phyloP scores from a whole-genome alignment of 2,113 vertebrate genomes.

The Hyperopisus bebe region DNA sequence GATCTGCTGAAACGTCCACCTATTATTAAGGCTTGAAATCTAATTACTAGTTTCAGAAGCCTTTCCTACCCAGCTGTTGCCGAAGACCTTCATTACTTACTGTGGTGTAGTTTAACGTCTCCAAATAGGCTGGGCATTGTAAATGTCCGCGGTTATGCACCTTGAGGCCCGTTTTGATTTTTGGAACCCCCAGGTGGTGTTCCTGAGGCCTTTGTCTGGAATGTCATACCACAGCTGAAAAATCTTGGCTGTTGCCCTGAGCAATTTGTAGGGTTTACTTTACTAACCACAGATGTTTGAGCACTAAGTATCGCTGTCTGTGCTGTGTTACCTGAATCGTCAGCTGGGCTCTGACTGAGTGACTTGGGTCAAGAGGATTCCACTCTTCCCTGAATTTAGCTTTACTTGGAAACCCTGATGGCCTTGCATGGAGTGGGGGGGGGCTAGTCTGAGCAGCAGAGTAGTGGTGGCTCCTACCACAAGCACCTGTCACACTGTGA shows the following conservation, averaged over 20 bases:
- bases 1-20: neutral
- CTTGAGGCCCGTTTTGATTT: neutral
- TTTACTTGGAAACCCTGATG: neutral
- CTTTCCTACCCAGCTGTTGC: neutral
- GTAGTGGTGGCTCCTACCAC: neutral
- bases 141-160: neutral
- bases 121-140: neutral
- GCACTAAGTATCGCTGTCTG: neutral
- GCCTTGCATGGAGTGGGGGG: neutral
- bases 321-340: neutral
- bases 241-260: neutral
- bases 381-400: neutral
- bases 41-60: neutral
- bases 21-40: neutral
- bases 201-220: neutral
- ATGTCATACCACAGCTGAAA: neutral
- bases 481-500: neutral
- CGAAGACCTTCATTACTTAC: neutral
- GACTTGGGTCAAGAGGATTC: neutral
- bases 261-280: neutral
- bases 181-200: neutral
- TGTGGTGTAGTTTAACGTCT: neutral
- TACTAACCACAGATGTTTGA: neutral
- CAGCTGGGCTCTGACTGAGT: neutral
- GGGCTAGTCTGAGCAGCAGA: neutral